Conservation (phyloP, 2,797 vertebrate species). For the Aulostomus chinensis region DNA sequence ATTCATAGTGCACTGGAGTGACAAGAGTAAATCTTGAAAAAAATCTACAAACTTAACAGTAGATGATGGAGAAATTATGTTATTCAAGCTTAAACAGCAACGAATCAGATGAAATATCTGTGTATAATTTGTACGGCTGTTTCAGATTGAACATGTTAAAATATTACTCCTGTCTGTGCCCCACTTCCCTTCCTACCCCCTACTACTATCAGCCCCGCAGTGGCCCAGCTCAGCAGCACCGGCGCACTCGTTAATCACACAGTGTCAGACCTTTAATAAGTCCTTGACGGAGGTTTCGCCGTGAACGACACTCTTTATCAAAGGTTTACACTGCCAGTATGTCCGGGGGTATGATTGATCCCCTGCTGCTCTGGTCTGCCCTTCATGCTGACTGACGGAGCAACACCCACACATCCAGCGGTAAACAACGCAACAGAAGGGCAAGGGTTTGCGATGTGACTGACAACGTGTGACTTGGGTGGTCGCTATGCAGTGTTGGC, state of each 20-base stretch:
- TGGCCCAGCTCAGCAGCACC: constrained; percentile 43
- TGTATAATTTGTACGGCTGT: too few relatives aligned
- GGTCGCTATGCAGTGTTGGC: neutral
- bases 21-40: too few relatives aligned
- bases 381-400: constrained; percentile 68
- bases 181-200: constrained; percentile 35
- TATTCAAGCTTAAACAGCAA: too few relatives aligned
- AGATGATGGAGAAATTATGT: too few relatives aligned
- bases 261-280: constrained; percentile 78
- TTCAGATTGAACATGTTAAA: too few relatives aligned
- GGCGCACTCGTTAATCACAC: constrained; percentile 72
- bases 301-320: constrained; percentile 81
- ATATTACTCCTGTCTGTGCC: constrained; percentile 7
- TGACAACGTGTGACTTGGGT: constrained; percentile 15
- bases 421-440: constrained; percentile 21
- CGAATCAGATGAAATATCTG: too few relatives aligned
- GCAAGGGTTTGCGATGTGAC: constrained; percentile 16
- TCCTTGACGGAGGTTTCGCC: constrained; percentile 78
- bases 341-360: constrained; percentile 77
- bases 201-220: constrained; percentile 42
- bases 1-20: too few relatives aligned
- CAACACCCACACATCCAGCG: constrained; percentile 32
- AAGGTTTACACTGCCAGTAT: constrained; percentile 77
- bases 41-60: too few relatives aligned
- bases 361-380: constrained; percentile 54